Evolutionary conservation across 2,113 vertebrate species (phyloP), one percentile per base, ranked within the genome.

Genomic region (Oncorhynchus clarkii): DNA sequence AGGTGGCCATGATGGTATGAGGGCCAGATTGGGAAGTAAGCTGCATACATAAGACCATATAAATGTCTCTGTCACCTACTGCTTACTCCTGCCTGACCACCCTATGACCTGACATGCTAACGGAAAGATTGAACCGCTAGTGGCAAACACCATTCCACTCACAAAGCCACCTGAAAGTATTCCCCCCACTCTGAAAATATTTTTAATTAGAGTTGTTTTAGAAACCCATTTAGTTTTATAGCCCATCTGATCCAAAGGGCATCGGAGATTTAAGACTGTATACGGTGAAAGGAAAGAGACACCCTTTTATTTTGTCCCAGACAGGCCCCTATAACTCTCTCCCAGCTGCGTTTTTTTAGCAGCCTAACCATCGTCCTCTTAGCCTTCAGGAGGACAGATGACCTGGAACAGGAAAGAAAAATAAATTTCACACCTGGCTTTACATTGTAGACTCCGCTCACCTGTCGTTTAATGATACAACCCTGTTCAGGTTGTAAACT

Each of bases 221-320:
- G 77, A 80, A 83, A 64, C 26, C 60, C 79, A 77, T 87, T 78
- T 73, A 60, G 68, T 80, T 86, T 85, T 80, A 87, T 84, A 74
- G 72, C 71, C 74, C 65, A 80, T 81, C 81, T 78, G 60, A 78
- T 77, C 82, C 71, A 22, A 70, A 60, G 54, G 75, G 67, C 59
- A 75, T 64, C 31, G 49, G 18, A 73, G 62, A 79, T 87, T 78
- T 85, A 81, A 82, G 24, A 31, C 39, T 79, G 59, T 24, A 14
- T 4, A 20, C 18, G 13, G 31, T 34, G 31, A 5, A 22, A 22
- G 26, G 5, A 22, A 14, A 78, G 5, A 48, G 49, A 82, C 60
- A 75, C 59, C 0, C 0, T 84, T 88, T 76, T 75, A 73, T 86
- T 82, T 72, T 70, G 67, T 54, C 70, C 13, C 66, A 60, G 70